Evolutionary conservation across 1,140 invertebrate species (phyloP).

Genomic region (Rhopalosiphum padi): DNA sequence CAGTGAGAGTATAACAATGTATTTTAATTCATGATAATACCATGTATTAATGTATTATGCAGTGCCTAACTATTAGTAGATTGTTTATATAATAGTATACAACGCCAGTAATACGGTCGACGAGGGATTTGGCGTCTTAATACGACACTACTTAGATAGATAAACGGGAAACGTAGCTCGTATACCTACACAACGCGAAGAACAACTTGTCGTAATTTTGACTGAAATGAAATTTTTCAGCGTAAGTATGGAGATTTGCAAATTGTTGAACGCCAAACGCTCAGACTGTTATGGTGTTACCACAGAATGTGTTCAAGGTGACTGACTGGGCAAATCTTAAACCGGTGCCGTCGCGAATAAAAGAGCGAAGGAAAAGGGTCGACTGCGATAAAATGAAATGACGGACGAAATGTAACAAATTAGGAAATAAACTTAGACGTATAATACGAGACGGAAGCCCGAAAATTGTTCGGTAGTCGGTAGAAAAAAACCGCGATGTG

Average conservation of each 20-base stretch:
- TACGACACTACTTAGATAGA: neutral
- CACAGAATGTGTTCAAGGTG: neutral
- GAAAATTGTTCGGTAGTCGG: neutral
- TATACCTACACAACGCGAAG: too few species aligned
- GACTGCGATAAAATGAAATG: neutral
- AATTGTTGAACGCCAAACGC: neutral
- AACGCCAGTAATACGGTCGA: neutral
- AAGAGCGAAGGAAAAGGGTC: neutral
- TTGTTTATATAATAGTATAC: neutral
- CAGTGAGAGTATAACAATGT: neutral
- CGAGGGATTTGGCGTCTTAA: neutral
- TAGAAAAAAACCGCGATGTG: neutral
- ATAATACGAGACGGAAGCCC: neutral
- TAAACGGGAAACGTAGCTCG: neutral
- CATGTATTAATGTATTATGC: neutral
- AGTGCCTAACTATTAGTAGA: neutral
- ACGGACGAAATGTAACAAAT: too few species aligned
- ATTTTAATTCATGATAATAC: neutral
- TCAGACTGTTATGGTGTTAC: too few species aligned
- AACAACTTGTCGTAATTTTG: neutral
- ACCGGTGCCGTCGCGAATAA: neutral
- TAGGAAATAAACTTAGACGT: neutral
- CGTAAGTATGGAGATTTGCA: too few species aligned
- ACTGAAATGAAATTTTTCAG: neutral
- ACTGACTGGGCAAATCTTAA: neutral